Conservation (phyloP, 2,888 invertebrate genomes). For the Gastracanthus pulcherrimus region DNA sequence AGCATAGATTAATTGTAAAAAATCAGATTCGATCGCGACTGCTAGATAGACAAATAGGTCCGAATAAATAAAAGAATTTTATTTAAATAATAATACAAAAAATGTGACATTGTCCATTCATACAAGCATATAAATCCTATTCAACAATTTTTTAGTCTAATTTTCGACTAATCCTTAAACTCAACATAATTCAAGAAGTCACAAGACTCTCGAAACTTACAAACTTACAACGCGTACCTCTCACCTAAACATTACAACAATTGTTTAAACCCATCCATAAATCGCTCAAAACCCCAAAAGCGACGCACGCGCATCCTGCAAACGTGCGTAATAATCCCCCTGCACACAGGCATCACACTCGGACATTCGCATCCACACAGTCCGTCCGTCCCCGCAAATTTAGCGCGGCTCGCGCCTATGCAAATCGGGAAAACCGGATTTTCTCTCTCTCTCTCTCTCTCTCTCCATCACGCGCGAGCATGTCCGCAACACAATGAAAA, state of each 20-base stretch:
- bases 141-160: too few relatives aligned
- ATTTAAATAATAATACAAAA: too few relatives aligned
- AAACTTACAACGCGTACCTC: not conserved
- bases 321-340: not conserved
- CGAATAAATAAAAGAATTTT: too few relatives aligned
- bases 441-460: not conserved
- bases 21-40: too few relatives aligned
- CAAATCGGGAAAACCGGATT: conserved; percentile 34
- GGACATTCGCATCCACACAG: not conserved
- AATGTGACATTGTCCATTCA: too few relatives aligned
- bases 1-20: too few relatives aligned
- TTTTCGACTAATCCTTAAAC: too few relatives aligned
- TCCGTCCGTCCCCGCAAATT: conserved; percentile 15
- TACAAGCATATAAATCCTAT: too few relatives aligned
- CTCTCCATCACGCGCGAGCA: not conserved
- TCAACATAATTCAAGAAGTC: too few relatives aligned
- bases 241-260: not conserved
- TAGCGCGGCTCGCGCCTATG: conserved; percentile 8
- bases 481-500: not conserved
- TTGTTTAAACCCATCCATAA: not conserved
- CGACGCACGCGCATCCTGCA: conserved; percentile 2
- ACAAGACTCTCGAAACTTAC: too few relatives aligned
- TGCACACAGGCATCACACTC: not conserved
- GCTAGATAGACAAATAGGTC: too few relatives aligned
- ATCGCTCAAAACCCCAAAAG: not conserved